Conservation (phyloP, 2,797 vertebrate species). For the Eospalax fontanierii region DNA sequence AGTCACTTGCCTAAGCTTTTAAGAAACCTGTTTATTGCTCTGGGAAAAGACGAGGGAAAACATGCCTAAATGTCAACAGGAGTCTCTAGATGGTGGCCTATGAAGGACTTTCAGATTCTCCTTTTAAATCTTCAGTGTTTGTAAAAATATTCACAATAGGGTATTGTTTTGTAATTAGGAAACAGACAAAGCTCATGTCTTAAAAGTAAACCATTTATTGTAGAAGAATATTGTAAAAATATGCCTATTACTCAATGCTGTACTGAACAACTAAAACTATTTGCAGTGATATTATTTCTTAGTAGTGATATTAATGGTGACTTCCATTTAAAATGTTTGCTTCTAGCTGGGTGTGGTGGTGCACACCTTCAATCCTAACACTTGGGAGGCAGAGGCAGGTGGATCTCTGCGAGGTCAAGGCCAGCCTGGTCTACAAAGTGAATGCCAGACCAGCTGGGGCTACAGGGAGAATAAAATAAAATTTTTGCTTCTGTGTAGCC, state of each 20-base stretch:
- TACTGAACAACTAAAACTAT: conserved; percentile 20
- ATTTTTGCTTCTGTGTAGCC: conserved; percentile 39
- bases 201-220: conserved; percentile 42
- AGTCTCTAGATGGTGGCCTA: neutral
- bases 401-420: no score
- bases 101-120: conserved; percentile 26
- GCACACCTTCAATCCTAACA: no score
- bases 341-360: no score
- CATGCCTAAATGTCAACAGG: neutral
- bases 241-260: conserved; percentile 28
- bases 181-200: neutral
- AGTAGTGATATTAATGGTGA: neutral
- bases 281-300: neutral
- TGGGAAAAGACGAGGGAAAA: neutral
- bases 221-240: conserved; percentile 59
- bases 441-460: no score
- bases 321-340: conserved; percentile 35
- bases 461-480: no score
- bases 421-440: no score
- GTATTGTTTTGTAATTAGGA: conserved; percentile 48
- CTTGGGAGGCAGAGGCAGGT: no score
- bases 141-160: neutral
- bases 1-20: neutral
- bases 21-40: neutral
- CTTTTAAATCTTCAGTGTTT: conserved; percentile 41